phyloP scores from a whole-genome alignment of 1,140 invertebrate genomes.

The Sinonovacula constricta region DNA sequence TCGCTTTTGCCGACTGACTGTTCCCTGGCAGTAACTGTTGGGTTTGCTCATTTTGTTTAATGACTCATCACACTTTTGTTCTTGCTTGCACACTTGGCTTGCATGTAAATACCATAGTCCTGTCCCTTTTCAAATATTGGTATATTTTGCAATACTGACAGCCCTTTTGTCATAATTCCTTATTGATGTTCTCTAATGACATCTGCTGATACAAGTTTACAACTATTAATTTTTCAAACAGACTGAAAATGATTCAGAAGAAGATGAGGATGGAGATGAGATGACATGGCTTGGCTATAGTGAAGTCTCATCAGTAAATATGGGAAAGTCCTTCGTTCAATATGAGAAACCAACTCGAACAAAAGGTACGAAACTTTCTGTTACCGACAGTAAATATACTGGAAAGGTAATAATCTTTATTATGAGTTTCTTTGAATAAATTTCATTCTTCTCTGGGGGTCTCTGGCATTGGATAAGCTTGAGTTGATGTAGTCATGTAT shows the following conservation, averaged over 20 bases:
- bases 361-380: conserved; percentile 29
- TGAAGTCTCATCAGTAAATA: conserved; percentile 35
- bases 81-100: too few species aligned
- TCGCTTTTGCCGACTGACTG: too few species aligned
- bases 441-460: too few species aligned
- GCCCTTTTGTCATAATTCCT: too few species aligned
- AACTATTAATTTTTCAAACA: background rate
- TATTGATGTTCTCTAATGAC: too few species aligned
- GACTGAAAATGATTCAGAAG: conserved; percentile 46
- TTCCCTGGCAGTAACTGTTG: too few species aligned
- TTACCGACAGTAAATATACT: background rate
- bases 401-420: background rate
- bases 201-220: background rate
- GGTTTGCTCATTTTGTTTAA: too few species aligned
- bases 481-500: background rate
- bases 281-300: conserved; percentile 54
- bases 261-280: conserved; percentile 55
- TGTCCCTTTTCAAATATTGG: too few species aligned
- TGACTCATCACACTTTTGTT: too few species aligned
- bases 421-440: background rate
- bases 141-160: too few species aligned
- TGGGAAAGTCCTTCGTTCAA: conserved; percentile 30
- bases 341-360: conserved; percentile 24
- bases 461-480: background rate
- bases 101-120: too few species aligned